phyloP scores from a whole-genome alignment of 92 coral and sea anemone species.

The Paragorgia papillata region DNA sequence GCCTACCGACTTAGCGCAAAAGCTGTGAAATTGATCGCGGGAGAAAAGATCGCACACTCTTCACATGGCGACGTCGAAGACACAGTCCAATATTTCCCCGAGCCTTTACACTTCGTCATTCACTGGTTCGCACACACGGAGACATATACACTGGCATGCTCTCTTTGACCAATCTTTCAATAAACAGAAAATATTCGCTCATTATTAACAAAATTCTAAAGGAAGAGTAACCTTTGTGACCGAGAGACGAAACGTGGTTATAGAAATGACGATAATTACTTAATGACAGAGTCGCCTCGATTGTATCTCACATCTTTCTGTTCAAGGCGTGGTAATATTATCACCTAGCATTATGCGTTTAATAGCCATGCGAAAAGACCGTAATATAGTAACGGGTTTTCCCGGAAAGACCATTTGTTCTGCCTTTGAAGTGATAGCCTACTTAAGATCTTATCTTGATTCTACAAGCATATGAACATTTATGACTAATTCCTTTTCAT shows the following conservation, averaged over 20 bases:
- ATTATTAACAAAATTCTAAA: neutral
- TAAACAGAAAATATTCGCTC: neutral
- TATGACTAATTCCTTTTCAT: slow-evolving; percentile 24
- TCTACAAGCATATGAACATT: neutral
- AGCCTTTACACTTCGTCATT: neutral
- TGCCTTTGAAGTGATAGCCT: slow-evolving; percentile 18
- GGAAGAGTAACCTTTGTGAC: neutral
- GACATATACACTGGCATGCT: no score
- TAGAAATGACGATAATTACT: slow-evolving; percentile 24
- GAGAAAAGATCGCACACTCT: neutral
- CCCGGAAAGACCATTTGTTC: slow-evolving; percentile 24
- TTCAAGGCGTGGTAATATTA: slow-evolving; percentile 31
- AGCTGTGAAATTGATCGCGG: slow-evolving; percentile 74
- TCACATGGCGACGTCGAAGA: neutral
- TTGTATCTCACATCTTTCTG: slow-evolving; percentile 4
- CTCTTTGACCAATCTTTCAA: neutral
- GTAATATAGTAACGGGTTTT: slow-evolving; percentile 1
- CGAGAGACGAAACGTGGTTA: slow-evolving; percentile 1
- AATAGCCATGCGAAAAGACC: slow-evolving; percentile 10
- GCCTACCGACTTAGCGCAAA: slow-evolving; percentile 97
- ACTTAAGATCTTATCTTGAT: slow-evolving; percentile 32
- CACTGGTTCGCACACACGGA: no score
- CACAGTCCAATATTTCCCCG: neutral
- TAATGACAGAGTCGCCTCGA: slow-evolving; percentile 18
- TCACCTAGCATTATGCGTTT: slow-evolving; percentile 25